These are phyloP conservation scores for Cheilosia vernalis DNA, from an alignment of 2,888 invertebrate genomes.

Conservation along the genomic window DNA sequence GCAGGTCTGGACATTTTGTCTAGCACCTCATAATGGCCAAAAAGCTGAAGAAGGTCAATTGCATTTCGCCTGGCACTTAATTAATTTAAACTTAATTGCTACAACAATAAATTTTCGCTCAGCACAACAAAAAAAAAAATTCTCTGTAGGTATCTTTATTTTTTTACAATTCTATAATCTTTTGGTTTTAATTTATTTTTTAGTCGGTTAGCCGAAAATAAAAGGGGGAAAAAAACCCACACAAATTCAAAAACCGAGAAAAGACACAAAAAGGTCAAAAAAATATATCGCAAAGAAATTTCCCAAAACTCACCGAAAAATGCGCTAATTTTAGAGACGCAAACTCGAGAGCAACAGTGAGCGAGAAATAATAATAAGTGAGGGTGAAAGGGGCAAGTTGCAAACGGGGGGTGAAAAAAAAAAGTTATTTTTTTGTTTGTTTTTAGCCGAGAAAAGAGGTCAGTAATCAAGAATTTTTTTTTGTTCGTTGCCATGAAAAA, in stretches of 20 bases:
- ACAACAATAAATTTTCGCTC: conserved; percentile 66
- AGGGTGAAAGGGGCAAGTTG: not conserved
- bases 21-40: conserved; percentile 71
- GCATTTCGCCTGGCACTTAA: conserved; percentile 78
- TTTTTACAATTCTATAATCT: not conserved
- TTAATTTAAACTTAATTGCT: conserved; percentile 71
- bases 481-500: conserved; percentile 69
- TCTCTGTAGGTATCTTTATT: not conserved
- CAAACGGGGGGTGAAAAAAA: not conserved
- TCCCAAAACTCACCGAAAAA: conserved; percentile 51
- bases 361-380: not conserved
- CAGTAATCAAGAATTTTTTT: conserved; percentile 67
- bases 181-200: conserved; percentile 15
- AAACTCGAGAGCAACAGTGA: not conserved
- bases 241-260: conserved; percentile 46
- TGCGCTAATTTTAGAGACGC: conserved; percentile 49
- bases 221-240: not conserved
- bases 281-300: conserved; percentile 70
- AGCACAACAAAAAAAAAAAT: conserved; percentile 20
- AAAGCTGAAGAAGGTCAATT: conserved; percentile 80
- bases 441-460: conserved; percentile 57
- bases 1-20: conserved; percentile 78
- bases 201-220: conserved; percentile 61
- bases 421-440: conserved; percentile 16
- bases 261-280: conserved; percentile 68